Evolutionary conservation across 2,113 vertebrate genomes (phyloP), one percentile per base, ranked within the genome.

Genomic region (Platysteira castanea): DNA sequence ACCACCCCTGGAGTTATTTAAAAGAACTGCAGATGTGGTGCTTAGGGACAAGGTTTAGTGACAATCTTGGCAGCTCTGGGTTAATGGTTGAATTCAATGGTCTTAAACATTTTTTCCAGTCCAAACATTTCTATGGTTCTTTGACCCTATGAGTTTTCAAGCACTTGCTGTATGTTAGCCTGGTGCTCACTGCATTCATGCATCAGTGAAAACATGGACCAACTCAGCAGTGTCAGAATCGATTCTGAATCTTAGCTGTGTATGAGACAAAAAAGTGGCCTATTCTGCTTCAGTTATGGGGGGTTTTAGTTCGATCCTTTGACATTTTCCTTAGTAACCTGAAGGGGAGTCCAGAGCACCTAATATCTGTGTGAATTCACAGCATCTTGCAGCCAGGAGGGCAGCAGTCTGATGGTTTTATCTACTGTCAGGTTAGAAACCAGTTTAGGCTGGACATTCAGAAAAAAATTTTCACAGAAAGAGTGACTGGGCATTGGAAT

Each of bases 221-320:
- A 70, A 20, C 22, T 50, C 56, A n/a, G 42, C 42, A 64, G 39
- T 18, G 9, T 22, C 50, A 64, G 57, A 50, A 64, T 24, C 22
- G 9, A 64, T 39, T 64, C 44, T 30, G 35, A 33, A 44, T 26
- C 23, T 77, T 49, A 50, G 14, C 10, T 56, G 17, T 70, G 12
- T 18, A 5, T 37, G 37, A 44, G 23, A 44, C 23, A 14, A 56
- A 57, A 44, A 42, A 37, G 9, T 21, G 33, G 7, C n/a, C 8
- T 37, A 5, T 42, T 31, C 28, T 84, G 6, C 23, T 78, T 50
- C 1, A 2, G 0, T 50, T 50, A 5, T 12, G 21, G 4, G 14
- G 10, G 28, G 4, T 1, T 73, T 54, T 49, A 24, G 8, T 50
- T 30, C 0, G 0, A 50, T 64, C 26, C 16, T 42, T 57, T 70